Conservation (phyloP, 1,140 invertebrate species). For the Thaumetopoea pityocampa region DNA sequence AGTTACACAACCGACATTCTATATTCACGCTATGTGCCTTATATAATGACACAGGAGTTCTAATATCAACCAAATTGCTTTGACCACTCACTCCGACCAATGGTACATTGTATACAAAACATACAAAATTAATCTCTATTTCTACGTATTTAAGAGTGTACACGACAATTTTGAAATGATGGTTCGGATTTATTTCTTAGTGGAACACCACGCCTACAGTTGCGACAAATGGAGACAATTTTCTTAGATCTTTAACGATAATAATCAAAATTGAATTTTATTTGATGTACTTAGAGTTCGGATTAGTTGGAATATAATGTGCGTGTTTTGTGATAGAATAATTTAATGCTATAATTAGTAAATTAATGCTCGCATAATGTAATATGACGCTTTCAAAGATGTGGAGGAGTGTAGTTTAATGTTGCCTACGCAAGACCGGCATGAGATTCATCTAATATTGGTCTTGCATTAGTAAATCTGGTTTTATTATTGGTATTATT, state of each 20-base stretch:
- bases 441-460: no score
- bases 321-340: constrained; percentile 16
- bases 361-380: no score
- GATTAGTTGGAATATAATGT: no score
- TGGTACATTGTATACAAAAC: not conserved
- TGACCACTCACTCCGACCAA: constrained; percentile 25
- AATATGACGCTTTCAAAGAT: no score
- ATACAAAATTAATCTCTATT: constrained; percentile 18
- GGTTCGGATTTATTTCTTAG: constrained; percentile 25
- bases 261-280: constrained; percentile 3
- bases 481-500: no score
- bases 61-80: constrained; percentile 57
- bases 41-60: constrained; percentile 38
- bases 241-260: constrained; percentile 23
- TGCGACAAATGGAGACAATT: constrained; percentile 56
- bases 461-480: no score
- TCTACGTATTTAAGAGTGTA: not conserved
- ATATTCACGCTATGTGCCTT: constrained; percentile 53
- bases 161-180: not conserved
- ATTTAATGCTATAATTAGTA: no score
- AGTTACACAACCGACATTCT: constrained; percentile 49
- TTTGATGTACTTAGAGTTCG: no score
- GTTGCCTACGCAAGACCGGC: no score
- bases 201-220: constrained; percentile 47
- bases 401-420: no score